Base-by-base conservation (phyloP, 2,797 vertebrate genomes). In the Bradypodion ventrale region DNA sequence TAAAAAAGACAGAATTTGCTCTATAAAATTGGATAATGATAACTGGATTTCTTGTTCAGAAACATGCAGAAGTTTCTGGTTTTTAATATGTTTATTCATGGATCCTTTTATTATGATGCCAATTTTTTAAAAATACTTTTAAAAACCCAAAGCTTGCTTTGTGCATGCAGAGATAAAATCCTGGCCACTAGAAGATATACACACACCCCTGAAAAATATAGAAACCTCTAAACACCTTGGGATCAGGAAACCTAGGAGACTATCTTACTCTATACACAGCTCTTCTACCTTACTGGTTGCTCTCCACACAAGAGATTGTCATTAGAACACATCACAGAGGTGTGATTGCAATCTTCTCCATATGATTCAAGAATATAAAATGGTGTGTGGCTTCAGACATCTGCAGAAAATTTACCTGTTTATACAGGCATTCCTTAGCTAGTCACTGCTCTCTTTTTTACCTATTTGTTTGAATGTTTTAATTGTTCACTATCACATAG, bases 21-120 rank as follows among this genome's bases (percentile, higher is more conserved):
- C 75, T 79, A 83, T 65, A 72, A 83, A 74, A 3, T 52, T 80
- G 73, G 35, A 35, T 29, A 74, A 42, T 52, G 80, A 29, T 52
- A 12, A 19, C 59, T 74, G 40, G 59, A 63, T 86, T 82, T 82
- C 9, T 78, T 42, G 52, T 72, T 29, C 46, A 56, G 29, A 68
- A 44, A 68, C 12, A 13, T 23, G 15, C 52, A 40, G 27, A 46
- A 27, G 32, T 52, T 69, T 56, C 44, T 37, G 44, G 29, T 44
- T 52, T 60, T 68, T 32, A 1, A n/a, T 69, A 25, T 56, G 2
- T 21, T 52, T 79, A 40, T 66, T 73, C 12, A 29, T 10, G 23
- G n/a, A 37, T 74, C 5, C 68, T 29, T 63, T 74, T 66, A 25
- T n/a, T 42, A 35, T 13, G 52, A 62, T 32, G 29, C 35, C 66